These are phyloP conservation scores for Aptenodytes forsteri DNA, from an alignment of 2,113 vertebrate species.

Conservation along the genomic window DNA sequence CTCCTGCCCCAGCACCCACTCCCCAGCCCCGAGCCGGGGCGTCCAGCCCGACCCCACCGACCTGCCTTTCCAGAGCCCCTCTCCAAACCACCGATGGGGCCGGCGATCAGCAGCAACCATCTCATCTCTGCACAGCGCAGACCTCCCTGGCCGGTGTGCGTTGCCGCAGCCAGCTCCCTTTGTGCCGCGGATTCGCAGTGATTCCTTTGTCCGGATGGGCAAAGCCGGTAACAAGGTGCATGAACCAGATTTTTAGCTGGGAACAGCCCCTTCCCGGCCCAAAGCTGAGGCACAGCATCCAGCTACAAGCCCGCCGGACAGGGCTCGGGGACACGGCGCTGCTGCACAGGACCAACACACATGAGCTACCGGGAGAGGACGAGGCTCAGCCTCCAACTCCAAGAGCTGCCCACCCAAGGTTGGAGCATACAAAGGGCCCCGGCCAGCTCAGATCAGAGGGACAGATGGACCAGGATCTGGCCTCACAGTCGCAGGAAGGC, in stretches of 20 bases:
- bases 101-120: rapidly evolving
- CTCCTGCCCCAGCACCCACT: neutral
- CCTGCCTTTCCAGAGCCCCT: neutral
- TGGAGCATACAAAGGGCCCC: rapidly evolving
- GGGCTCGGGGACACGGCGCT: rapidly evolving
- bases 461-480: neutral
- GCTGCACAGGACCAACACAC: rapidly evolving
- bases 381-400: neutral
- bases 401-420: rapidly evolving
- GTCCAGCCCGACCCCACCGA: neutral
- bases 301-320: rapidly evolving
- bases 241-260: neutral
- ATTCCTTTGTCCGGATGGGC: neutral
- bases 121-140: rapidly evolving
- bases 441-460: neutral
- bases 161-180: neutral
- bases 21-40: neutral
- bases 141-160: rapidly evolving
- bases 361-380: neutral
- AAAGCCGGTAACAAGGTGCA: neutral
- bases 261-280: neutral
- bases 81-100: rapidly evolving
- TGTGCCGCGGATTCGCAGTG: neutral
- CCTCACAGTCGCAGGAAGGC: rapidly evolving
- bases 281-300: neutral